Evolutionary conservation across 2,888 invertebrate genomes (phyloP).

Genomic region (Trichopoda pennipes): DNA sequence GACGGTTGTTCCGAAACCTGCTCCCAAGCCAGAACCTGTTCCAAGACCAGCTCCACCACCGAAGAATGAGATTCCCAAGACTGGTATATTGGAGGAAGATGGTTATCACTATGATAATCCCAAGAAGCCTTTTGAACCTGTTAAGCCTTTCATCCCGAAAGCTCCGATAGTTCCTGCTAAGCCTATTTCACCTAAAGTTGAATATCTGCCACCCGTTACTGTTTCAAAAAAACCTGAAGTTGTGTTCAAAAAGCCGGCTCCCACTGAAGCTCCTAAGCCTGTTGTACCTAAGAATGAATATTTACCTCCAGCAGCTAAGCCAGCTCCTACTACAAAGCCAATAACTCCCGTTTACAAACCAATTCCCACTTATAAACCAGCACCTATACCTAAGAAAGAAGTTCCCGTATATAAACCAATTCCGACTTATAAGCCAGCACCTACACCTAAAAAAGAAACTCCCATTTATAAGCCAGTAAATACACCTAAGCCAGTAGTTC

Average conservation of each 20-base stretch:
- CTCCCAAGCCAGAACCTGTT: conserved; percentile 39
- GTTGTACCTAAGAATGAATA: conserved; percentile 57
- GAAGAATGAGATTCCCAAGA: conserved; percentile 20
- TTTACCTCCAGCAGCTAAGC: conserved; percentile 60
- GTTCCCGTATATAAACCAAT: conserved; percentile 14
- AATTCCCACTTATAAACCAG: conserved; percentile 7
- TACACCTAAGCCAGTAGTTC: conserved; percentile 9
- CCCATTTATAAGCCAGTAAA: conserved; percentile 13
- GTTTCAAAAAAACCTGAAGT: conserved; percentile 24
- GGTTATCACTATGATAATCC: conserved; percentile 43
- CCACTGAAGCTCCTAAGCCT: conserved; percentile 24
- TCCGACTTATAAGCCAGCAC: conserved; percentile 7
- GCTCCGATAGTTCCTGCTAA: not conserved
- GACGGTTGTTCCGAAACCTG: conserved; percentile 50
- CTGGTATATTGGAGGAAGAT: conserved; percentile 33
- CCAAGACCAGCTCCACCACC: conserved; percentile 32
- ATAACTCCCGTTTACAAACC: conserved; percentile 29
- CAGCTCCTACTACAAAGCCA: conserved; percentile 47
- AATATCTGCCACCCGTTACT: conserved; percentile 66
- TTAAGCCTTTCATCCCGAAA: not conserved
- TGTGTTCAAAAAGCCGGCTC: not conserved
- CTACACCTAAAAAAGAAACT: not conserved
- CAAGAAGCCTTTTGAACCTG: conserved; percentile 27
- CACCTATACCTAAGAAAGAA: not conserved
- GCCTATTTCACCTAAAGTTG: conserved; percentile 52